A percentile compares a stretch with the other conserved stretches of the same genome.
phyloP scores from a whole-genome alignment of 2,797 vertebrate species.

The Sebastes oblongus region DNA sequence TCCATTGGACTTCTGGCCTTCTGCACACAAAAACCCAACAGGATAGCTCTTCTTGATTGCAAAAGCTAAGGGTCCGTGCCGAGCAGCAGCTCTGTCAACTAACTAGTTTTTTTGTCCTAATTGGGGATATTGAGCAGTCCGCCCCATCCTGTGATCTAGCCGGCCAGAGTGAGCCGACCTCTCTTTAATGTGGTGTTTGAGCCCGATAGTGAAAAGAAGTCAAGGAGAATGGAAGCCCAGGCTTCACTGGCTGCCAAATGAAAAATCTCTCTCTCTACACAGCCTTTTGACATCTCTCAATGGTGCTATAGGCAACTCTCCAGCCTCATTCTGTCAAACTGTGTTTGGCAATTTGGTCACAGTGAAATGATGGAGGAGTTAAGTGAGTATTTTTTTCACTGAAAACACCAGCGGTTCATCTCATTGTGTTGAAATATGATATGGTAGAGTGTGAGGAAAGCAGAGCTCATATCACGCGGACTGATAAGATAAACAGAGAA shows the following conservation, averaged over 20 bases:
- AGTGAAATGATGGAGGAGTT: conserved; percentile 48
- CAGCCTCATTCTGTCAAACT: conserved; percentile 66
- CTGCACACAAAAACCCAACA: conserved; percentile 4
- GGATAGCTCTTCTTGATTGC: conserved; percentile 13
- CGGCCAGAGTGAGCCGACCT: background rate
- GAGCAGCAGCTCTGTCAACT: conserved; percentile 6
- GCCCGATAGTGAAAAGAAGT: conserved; percentile 20
- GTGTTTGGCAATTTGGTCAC: conserved; percentile 59
- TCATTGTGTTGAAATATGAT: conserved; percentile 7
- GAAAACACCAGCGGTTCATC: conserved; percentile 23
- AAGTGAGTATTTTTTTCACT: background rate
- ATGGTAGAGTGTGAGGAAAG: conserved; percentile 5
- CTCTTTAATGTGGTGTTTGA: conserved; percentile 25
- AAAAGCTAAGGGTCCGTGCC: conserved; percentile 15
- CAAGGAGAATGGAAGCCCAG: conserved; percentile 17
- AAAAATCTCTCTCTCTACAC: conserved; percentile 37
- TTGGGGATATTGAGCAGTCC: conserved; percentile 34
- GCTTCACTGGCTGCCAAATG: conserved; percentile 37
- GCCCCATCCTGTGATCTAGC: conserved; percentile 26
- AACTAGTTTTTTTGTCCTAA: conserved; percentile 19
- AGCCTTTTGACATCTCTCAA: conserved; percentile 52
- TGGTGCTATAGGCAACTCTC: conserved; percentile 52
- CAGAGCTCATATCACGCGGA: background rate
- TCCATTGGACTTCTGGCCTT: conserved; percentile 4
- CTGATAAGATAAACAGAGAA: background rate